phyloP scores from a whole-genome alignment of 2,113 vertebrate genomes.

The Melanotaenia duboulayi region DNA sequence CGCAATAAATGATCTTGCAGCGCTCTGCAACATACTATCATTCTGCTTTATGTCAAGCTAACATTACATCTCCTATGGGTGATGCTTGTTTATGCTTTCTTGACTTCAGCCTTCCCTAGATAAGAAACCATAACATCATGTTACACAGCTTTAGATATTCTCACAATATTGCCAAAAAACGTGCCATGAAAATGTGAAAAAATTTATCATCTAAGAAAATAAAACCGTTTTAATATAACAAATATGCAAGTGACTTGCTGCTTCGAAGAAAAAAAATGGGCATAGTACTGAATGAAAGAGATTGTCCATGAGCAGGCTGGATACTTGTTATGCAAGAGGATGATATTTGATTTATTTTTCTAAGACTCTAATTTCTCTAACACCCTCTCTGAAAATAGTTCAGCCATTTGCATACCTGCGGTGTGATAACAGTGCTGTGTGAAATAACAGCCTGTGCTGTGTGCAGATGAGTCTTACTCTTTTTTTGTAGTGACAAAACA shows the following conservation, averaged over 20 bases:
- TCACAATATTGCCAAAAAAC: neutral
- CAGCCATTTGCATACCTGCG: slow-evolving; percentile 65
- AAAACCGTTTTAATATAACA: neutral
- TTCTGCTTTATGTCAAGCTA: slow-evolving; percentile 27
- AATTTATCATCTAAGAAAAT: neutral
- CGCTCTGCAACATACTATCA: slow-evolving; percentile 2
- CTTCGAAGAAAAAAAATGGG: neutral
- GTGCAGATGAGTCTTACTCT: slow-evolving; percentile 53
- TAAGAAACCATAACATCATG: neutral
- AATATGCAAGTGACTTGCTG: neutral
- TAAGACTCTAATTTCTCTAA: slow-evolving; percentile 54
- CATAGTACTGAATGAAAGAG: neutral
- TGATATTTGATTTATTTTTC: slow-evolving; percentile 22
- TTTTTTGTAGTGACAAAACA: slow-evolving; percentile 39
- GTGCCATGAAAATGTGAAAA: neutral
- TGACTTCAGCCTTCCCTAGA: slow-evolving; percentile 24
- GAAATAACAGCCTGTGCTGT: slow-evolving; percentile 57
- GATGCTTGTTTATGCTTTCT: slow-evolving; percentile 26
- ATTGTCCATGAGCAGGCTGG: neutral
- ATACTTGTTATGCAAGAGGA: slow-evolving; percentile 41
- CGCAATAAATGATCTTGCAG: slow-evolving; percentile 11
- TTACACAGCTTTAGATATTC: neutral
- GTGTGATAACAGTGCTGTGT: slow-evolving; percentile 56
- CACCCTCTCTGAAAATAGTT: slow-evolving; percentile 69
- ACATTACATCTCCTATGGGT: slow-evolving; percentile 1